These are phyloP conservation scores for Scaptomyza parva DNA, from an alignment of 2,888 invertebrate species.

Conservation along the genomic window DNA sequence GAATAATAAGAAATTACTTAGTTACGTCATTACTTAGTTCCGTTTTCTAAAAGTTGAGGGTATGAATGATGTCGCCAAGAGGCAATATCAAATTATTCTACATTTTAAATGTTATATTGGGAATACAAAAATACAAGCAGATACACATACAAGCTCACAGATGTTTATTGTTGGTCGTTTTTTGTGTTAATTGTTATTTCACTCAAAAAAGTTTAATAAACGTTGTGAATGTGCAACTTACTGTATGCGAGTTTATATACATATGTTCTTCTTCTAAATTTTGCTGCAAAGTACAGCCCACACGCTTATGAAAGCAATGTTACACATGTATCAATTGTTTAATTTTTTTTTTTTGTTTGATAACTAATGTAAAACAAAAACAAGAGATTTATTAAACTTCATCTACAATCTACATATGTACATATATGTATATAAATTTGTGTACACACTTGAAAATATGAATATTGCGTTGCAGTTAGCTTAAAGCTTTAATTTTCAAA, in stretches of 20 bases:
- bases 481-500: conserved; percentile 21
- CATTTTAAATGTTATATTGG: conserved; percentile 66
- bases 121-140: conserved; percentile 35
- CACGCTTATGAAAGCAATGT: background rate
- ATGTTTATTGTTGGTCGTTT: conserved; percentile 23
- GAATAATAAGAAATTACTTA: too few relatives aligned
- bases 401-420: background rate
- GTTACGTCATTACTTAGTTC: background rate
- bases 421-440: background rate
- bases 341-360: conserved; percentile 17
- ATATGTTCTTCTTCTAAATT: conserved; percentile 7
- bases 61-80: conserved; percentile 20
- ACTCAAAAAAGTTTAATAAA: conserved; percentile 71
- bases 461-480: conserved; percentile 45
- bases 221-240: conserved; percentile 17
- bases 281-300: conserved; percentile 8
- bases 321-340: conserved; percentile 43
- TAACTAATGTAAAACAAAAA: conserved; percentile 8
- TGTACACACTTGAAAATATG: background rate
- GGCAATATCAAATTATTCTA: conserved; percentile 5
- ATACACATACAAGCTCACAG: background rate
- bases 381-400: conserved; percentile 41
- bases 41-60: conserved; percentile 14
- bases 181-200: conserved; percentile 55
- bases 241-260: conserved; percentile 7